Conservation (phyloP, 2,888 invertebrate genomes). For the Clepsis dumicolana region DNA sequence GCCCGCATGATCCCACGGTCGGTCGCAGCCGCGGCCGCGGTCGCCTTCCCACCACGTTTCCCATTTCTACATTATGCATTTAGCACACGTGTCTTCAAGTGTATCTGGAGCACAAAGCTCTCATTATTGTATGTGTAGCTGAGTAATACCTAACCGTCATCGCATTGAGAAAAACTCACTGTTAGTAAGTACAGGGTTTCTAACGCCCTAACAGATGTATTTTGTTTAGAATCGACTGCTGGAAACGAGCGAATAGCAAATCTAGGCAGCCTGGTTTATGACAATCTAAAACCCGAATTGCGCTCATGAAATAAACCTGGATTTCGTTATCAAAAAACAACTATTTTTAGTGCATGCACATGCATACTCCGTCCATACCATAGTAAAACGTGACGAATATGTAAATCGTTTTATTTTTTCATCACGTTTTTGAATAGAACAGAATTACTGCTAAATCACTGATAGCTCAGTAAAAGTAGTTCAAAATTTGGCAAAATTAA, state of each 20-base stretch:
- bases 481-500: no score
- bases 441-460: background rate
- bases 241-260: background rate
- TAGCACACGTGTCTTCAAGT: conserved; percentile 72
- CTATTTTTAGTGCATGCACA: background rate
- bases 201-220: background rate
- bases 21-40: conserved; percentile 48
- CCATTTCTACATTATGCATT: conserved; percentile 67
- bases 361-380: background rate
- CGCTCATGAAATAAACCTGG: background rate
- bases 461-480: no score
- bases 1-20: conserved; percentile 67
- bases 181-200: background rate
- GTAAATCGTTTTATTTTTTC: background rate
- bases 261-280: background rate
- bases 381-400: background rate
- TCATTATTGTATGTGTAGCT: conserved; percentile 26
- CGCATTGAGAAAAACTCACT: background rate
- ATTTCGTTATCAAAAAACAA: background rate
- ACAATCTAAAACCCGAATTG: background rate
- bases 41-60: conserved; percentile 55
- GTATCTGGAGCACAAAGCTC: conserved; percentile 45
- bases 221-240: background rate
- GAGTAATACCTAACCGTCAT: background rate
- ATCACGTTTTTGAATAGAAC: background rate